Evolutionary conservation across 2,888 invertebrate genomes (phyloP), one percentile per base, ranked within the genome.

Genomic region (Parnassius smintheus): DNA sequence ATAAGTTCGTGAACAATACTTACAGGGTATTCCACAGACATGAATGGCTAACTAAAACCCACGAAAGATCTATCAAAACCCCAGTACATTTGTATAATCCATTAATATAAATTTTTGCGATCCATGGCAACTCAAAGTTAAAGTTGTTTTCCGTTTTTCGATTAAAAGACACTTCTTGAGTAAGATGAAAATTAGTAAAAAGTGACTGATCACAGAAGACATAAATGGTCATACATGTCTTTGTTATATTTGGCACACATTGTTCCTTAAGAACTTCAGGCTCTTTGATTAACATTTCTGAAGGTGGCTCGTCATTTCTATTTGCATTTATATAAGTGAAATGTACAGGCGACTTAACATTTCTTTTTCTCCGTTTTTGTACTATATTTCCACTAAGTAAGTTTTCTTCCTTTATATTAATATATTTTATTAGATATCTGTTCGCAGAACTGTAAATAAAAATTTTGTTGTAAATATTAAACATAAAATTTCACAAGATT

Each of bases 21-120:
- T 77, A 88, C 88, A 77, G 70, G 2, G 75, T 70, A 68, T 85
- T 83, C 82, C 83, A 83, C 48, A 88, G 82, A 74, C 96, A 96
- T 12, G 84, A 84, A 61, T 91, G 88, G 66, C 92, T 92, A 2
- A 93, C 85, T 63, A 96, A 75, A 59, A 96, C 89, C 95, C 96
- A 96, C 18, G 93, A 83, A 2, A 87, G 75, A 69, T 95, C 93
- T 52, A 97, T 78, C 61, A 97, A 84, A 46, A 94, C 92, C 7
- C 96, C 96, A 53, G 94, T 92, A 75, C 96, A 96, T 72, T 86
- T 93, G 67, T 95, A 94, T 64, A 86, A 79, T 2, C 97, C 96
- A 75, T 96, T 94, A 0, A 93, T 87, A 79, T 93, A 95, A 59
- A 97, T 87, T 72, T 95, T 94, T 0, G 94, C 96, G 73, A 94